These are phyloP conservation scores for Sebastes miniatus DNA, from an alignment of 2,797 vertebrate genomes.

Conservation along the genomic window DNA sequence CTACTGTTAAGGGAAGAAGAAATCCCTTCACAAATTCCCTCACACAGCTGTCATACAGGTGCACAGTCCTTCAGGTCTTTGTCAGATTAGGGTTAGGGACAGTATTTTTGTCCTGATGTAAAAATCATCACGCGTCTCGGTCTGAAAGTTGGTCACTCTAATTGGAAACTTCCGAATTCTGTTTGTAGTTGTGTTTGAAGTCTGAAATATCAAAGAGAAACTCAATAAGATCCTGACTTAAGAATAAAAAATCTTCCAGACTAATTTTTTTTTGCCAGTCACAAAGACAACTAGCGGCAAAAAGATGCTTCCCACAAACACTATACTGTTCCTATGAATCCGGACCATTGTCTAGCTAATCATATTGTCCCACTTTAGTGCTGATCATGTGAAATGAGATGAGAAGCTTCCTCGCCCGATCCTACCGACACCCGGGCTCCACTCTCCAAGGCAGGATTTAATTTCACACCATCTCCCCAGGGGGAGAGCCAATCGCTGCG, in stretches of 20 bases:
- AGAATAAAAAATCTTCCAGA: not conserved
- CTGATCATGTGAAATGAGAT: constrained; percentile 73
- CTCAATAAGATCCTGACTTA: not conserved
- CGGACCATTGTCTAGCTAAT: constrained; percentile 54
- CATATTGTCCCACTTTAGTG: constrained; percentile 70
- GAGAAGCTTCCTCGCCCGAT: constrained; percentile 61
- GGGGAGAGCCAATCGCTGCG: constrained; percentile 59
- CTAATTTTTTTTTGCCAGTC: not conserved
- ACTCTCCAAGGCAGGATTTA: constrained; percentile 72
- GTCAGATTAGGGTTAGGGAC: not conserved
- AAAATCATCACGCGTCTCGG: not conserved
- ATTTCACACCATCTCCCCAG: constrained; percentile 72
- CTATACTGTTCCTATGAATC: constrained; percentile 14
- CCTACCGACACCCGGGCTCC: constrained; percentile 36
- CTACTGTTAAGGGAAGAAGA: not conserved
- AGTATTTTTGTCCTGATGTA: not conserved
- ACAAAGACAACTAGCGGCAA: not conserved
- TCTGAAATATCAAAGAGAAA: not conserved
- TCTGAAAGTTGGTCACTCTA: not conserved
- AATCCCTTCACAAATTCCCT: constrained; percentile 6
- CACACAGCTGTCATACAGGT: not conserved
- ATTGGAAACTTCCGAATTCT: not conserved
- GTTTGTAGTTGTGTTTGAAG: constrained; percentile 1
- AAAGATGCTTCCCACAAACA: constrained; percentile 20
- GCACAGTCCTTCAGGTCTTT: not conserved